Base-by-base conservation (phyloP, 2,797 vertebrate species). In the Leucoraja ocellata region DNA sequence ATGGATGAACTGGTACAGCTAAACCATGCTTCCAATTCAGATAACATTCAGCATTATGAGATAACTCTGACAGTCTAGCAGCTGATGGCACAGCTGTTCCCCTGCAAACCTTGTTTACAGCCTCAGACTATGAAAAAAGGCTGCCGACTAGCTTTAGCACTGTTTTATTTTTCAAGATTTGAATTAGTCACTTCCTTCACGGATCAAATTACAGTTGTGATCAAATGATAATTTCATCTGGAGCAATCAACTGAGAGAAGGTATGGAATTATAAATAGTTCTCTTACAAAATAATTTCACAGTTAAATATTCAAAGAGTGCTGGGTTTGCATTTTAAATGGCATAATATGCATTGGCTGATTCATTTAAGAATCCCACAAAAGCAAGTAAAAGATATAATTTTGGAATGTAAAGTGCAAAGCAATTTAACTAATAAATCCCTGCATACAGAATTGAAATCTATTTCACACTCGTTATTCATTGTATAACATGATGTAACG, bases 91-190 rank as follows among this genome's bases (percentile, higher is more conserved):
- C 90, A 92, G 68, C 90, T 92, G 90, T 9, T 91, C 39, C 46
- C 32, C 23, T 58, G 25, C 90, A 58, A 46, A 54, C 25, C 90
- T 76, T 92, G 9, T 14, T 92, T 76, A 74, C 36, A 92, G 71
- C 90, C 73, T n/a, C 90, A 92, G 90, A 92, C 36, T 54, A 92
- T 74, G 68, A 92, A 76, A 92, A 92, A 91, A 92, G 54, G 39
- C 90, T 92, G 36, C 90, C 73, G 28, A 92, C 23, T 23, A 74
- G 68, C 39, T 54, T 92, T 74, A 54, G 71, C 32, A 23, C 63
- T 73, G 68, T 46, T 73, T 76, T 92, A 92, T 54, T 92, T 92
- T 92, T 73, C 71, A 54, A 91, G 90, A 73, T 92, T 92, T 92
- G 73, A 76, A 92, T 73, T 54, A 54, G 90, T 92, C 90, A 76